Conservation (phyloP, 2,797 vertebrate genomes). For the Petrocephalus schoutedeni region DNA sequence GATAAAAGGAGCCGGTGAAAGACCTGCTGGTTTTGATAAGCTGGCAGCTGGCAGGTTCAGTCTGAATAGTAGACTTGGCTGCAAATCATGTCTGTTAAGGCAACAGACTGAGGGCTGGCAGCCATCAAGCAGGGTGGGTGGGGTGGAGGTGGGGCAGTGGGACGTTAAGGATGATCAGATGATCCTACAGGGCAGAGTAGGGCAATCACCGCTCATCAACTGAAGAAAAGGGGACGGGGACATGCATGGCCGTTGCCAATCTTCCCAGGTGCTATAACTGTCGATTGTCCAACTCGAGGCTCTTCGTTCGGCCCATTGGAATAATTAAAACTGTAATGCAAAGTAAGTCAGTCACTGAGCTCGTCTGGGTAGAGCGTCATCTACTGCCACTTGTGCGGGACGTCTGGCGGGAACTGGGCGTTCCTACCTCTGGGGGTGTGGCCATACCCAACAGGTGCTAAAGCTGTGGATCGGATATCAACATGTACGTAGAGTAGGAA, state of each 20-base stretch:
- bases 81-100: background rate
- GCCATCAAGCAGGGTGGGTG: background rate
- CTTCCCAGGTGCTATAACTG: conserved; percentile 14
- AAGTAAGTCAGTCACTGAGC: background rate
- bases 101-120: background rate
- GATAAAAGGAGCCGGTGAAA: background rate
- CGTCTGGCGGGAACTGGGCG: background rate
- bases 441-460: background rate
- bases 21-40: background rate
- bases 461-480: background rate
- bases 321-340: conserved; percentile 17
- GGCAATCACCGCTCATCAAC: background rate
- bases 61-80: background rate
- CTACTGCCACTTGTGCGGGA: background rate
- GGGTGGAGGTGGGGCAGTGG: background rate
- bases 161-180: background rate
- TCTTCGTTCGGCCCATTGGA: conserved; percentile 8
- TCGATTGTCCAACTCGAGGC: background rate
- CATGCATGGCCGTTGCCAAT: background rate
- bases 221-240: background rate
- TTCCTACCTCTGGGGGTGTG: background rate
- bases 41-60: background rate
- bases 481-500: background rate
- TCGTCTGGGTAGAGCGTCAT: background rate
- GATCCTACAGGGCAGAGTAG: background rate